These are phyloP conservation scores for Bombyx huttoni DNA, from an alignment of 2,888 invertebrate genomes.

Conservation along the genomic window DNA sequence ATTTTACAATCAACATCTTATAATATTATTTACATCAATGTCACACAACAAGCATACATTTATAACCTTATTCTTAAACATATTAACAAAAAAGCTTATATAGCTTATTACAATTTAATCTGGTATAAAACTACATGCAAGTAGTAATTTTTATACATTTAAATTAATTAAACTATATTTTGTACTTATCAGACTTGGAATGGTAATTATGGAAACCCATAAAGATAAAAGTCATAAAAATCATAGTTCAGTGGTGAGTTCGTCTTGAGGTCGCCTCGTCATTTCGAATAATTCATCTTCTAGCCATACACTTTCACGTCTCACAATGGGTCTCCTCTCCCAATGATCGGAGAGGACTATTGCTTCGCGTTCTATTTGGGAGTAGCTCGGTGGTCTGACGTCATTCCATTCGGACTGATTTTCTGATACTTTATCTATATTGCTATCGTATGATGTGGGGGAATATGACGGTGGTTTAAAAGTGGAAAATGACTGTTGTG, in stretches of 20 bases:
- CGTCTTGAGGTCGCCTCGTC: conserved; percentile 89
- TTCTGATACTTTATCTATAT: conserved; percentile 55
- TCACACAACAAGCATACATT: not conserved
- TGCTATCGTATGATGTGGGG: conserved; percentile 61
- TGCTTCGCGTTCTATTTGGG: conserved; percentile 54
- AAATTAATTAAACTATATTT: conserved; percentile 13
- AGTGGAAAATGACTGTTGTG: conserved; percentile 63
- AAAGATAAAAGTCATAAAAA: not conserved
- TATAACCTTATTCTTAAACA: not conserved
- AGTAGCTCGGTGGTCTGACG: conserved; percentile 64
- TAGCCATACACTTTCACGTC: conserved; percentile 75
- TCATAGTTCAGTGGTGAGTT: conserved; percentile 72
- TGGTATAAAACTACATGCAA: not conserved
- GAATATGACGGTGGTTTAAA: conserved; percentile 67
- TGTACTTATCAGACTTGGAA: conserved; percentile 39
- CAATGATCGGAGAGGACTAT: conserved; percentile 61
- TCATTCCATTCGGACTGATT: conserved; percentile 70
- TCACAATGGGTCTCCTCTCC: conserved; percentile 61
- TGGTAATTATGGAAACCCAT: conserved; percentile 8
- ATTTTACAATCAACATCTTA: not conserved
- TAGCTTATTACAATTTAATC: not conserved
- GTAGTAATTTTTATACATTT: not conserved
- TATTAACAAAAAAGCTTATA: no score
- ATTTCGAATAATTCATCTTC: conserved; percentile 88
- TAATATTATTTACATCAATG: not conserved